These are phyloP conservation scores for Gymnobelideus leadbeateri DNA, from an alignment of 2,113 vertebrate species.

Conservation along the genomic window DNA sequence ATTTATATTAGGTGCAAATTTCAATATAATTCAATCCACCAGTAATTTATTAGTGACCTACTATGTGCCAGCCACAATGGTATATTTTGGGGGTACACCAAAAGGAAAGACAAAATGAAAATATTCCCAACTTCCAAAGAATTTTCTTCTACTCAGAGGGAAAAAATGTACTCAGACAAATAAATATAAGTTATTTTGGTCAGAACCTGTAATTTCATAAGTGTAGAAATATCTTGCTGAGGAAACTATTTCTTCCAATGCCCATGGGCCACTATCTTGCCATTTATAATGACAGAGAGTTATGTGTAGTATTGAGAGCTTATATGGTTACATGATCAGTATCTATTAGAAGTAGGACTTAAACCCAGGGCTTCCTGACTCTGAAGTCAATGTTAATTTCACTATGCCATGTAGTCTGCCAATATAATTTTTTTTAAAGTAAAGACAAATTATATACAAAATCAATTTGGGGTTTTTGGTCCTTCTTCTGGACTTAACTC, in stretches of 20 bases:
- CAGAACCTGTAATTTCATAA: not conserved
- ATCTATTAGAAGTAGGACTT: not conserved
- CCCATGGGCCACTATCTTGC: not conserved
- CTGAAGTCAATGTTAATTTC: not conserved
- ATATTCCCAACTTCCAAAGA: not conserved
- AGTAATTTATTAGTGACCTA: not conserved
- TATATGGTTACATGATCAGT: not conserved
- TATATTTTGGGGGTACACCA: not conserved
- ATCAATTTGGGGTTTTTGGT: not conserved
- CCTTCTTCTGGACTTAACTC: not conserved
- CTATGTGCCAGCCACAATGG: not conserved
- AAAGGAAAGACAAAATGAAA: not conserved
- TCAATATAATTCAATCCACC: not conserved
- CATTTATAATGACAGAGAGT: not conserved
- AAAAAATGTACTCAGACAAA: not conserved
- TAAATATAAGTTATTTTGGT: not conserved
- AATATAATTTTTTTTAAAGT: not conserved
- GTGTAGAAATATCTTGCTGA: not conserved
- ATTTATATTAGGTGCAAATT: not conserved
- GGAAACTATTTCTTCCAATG: not conserved
- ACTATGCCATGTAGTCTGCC: not conserved
- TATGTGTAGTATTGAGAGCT: not conserved
- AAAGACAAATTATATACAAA: not conserved
- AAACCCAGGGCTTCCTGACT: not conserved
- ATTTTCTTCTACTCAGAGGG: not conserved